Conservation (phyloP, 1,140 invertebrate genomes). For the Hormaphis cornu region DNA sequence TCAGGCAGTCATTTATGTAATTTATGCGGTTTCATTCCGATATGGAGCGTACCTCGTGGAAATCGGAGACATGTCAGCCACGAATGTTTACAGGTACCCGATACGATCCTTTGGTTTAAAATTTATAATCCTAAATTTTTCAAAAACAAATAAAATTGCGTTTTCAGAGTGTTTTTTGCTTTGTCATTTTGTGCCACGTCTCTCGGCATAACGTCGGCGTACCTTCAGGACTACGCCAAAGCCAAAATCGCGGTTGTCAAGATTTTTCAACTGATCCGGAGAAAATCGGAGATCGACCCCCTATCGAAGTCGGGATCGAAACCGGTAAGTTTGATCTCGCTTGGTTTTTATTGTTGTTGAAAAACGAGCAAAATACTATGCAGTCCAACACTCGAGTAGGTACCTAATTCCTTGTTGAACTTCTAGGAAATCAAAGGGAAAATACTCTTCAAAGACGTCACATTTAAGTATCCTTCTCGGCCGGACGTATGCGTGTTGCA, state of each 20-base stretch:
- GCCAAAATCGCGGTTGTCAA: constrained; percentile 50
- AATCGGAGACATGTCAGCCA: constrained; percentile 50
- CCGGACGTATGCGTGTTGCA: constrained; percentile 53
- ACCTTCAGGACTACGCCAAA: constrained; percentile 53
- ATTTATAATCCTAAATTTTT: not conserved
- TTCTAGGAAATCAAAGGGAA: constrained; percentile 46
- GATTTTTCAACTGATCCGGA: constrained; percentile 47
- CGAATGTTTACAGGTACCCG: constrained; percentile 57
- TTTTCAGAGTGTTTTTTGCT: constrained; percentile 45
- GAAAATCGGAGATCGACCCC: constrained; percentile 46
- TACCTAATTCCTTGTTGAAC: too few species aligned
- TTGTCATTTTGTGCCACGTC: constrained; percentile 44
- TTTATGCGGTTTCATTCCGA: constrained; percentile 60
- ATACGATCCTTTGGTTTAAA: not conserved
- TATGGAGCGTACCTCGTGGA: constrained; percentile 63
- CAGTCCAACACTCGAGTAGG: too few species aligned
- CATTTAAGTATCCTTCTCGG: constrained; percentile 65
- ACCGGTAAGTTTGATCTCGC: too few species aligned
- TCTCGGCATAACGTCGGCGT: constrained; percentile 47
- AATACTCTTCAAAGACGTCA: constrained; percentile 62
- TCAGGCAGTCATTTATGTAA: constrained; percentile 62
- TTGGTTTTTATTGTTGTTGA: too few species aligned
- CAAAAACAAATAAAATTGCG: too few species aligned
- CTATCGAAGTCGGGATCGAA: constrained; percentile 42
- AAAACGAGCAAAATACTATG: too few species aligned